Base-by-base conservation (phyloP, 2,113 vertebrate species). In the Myocastor coypus region DNA sequence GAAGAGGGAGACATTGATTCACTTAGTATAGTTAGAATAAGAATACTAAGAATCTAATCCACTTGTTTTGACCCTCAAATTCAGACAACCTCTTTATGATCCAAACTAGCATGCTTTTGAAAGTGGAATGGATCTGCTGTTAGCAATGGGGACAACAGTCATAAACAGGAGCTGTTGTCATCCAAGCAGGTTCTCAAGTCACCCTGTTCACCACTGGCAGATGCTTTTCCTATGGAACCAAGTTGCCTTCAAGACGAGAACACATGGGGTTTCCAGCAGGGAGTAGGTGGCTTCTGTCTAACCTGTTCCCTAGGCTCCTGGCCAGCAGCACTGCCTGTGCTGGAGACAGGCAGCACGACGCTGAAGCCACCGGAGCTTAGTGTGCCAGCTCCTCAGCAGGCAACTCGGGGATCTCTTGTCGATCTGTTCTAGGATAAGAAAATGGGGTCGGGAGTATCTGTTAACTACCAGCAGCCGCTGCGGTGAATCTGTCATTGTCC, bases 401-500 rank as follows among this genome's bases (percentile, higher is more conserved):
- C 81, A 59, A 78, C 66, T 61, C 22, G 68, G 55, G 57, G 40
- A 34, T 12, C 34, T 30, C 83, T 78, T 8, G 12, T 66, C 89
- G 93, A 84, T 92, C 75, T 59, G 75, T 59, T 40, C 32, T 20
- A 0, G 50, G 63, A 55, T 61, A 50, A 83, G 84, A 87, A 92
- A 87, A 52, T 94, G 77, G 81, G 84, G 91, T 92, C 42, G 16
- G 7, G 69, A 50, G 69, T 96, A 63, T 91, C 89, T 63, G 75
- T 86, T 91, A 82, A 94, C 94, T 95, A 57, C 92, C 32, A 13
- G 26, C 83, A 34, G 34, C 86, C n/a, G 63, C 93, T 69, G 71
- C 95, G 68, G 50, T 34, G 80, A 91, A 50, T 84, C 89, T 94
- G 42, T 75, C 97, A 95, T 96, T 87, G 90, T 92, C 88, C 42